Evolutionary conservation across 2,888 invertebrate species (phyloP).

Genomic region (Oxystoma pomonae): DNA sequence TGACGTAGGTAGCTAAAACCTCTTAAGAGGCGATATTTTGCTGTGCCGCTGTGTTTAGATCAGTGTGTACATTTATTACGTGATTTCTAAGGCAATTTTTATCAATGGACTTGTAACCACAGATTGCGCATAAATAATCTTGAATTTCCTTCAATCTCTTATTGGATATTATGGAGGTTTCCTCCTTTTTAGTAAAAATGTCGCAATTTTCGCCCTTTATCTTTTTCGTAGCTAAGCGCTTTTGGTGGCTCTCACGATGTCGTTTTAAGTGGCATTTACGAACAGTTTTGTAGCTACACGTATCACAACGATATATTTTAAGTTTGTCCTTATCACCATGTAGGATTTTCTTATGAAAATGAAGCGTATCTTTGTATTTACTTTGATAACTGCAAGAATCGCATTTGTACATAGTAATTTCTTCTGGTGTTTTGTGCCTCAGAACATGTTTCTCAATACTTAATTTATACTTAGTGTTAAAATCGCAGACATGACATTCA

Average conservation of each 20-base stretch:
- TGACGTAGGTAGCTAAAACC: too few species aligned
- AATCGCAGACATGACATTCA: neutral
- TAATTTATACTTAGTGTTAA: neutral
- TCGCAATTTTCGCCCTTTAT: too few species aligned
- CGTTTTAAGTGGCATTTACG: neutral
- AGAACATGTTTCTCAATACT: neutral
- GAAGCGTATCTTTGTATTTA: neutral
- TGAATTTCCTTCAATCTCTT: too few species aligned
- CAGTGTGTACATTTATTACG: too few species aligned
- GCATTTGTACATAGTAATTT: neutral
- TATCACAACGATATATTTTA: neutral
- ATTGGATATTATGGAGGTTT: too few species aligned
- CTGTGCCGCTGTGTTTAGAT: too few species aligned
- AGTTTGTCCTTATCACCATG: neutral
- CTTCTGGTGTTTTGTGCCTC: neutral
- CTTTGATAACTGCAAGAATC: neutral
- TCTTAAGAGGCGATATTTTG: too few species aligned
- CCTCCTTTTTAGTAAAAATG: too few species aligned
- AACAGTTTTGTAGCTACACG: neutral
- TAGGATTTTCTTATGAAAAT: neutral
- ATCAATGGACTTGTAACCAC: too few species aligned
- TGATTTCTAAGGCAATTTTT: too few species aligned
- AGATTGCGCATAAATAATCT: too few species aligned
- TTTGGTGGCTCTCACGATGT: neutral
- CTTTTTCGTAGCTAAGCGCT: too few species aligned